Base-by-base conservation (phyloP, 2,113 vertebrate species). In the Nerophis ophidion region DNA sequence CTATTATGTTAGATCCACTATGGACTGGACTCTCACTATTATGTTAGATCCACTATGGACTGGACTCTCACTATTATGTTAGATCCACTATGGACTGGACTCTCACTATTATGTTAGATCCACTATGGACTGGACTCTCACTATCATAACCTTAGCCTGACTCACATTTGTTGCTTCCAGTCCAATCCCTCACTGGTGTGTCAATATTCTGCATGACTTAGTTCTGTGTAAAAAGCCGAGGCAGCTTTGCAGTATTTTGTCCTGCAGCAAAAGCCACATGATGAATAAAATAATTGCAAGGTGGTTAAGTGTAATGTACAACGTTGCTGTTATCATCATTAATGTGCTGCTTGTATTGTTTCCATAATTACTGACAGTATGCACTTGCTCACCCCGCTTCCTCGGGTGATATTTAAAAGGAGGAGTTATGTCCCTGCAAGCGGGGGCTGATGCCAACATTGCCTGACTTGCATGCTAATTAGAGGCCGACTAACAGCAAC, bases 401-500 rank as follows among this genome's bases (percentile, higher is more conserved):
- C 33, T 75, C 52, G 60, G 59, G 56, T 74, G 49, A 14, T 68
- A 4, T 73, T 67, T 61, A n/a, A 38, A 63, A 64, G 60, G 57
- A 59, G 56, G 68, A 40, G 36, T 56, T 13, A 56, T 56, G 36
- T 14, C 35, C 59, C 64, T 57, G 9, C 16, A 19, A 61, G 73
- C 44, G 50, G 65, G 75, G 70, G 72, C 58, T 68, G 36, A 65
- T 60, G 60, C 66, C 58, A 66, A 60, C 26, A 53, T 71, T 68
- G 55, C 57, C 57, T 14, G 60, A 38, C 58, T 55, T 63, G 71
- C 71, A 71, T 74, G 66, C 65, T 59, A 76, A 81, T 81, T 74
- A 82, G 60, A 66, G 44, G 26, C 68, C 73, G 72, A 83, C 78
- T 72, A 83, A 72, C 63, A 72, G 68, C 65, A 59, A 61, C 13